Base-by-base conservation (phyloP, 1,140 invertebrate species). In the Dendrolimus kikuchii region DNA sequence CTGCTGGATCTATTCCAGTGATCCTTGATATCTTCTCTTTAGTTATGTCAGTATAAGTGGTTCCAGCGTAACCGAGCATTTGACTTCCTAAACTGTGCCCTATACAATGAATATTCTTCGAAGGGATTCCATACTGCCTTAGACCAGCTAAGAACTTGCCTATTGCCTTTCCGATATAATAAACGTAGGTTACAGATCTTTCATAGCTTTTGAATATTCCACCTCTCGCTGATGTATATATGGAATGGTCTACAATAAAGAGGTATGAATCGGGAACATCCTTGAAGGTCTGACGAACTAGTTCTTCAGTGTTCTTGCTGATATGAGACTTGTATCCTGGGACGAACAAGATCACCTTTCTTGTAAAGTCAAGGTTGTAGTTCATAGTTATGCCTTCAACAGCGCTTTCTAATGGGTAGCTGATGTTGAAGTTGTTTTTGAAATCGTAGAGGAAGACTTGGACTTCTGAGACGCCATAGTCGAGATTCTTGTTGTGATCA, bases 1-100 rank as follows among this genome's bases (percentile, higher is more conserved):
- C 89, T 1, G 91, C 91, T 41, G 91, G 91, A 74, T 93, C 91
- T 5, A 91, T 59, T 0, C 87, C 90, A 4, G 89, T 90, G 39
- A 90, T 86, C 40, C 90, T 66, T 69, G 71, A 73, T 40, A 85
- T 53, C 46, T 73, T 81, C 38, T 86, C 75, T 2, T 44, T 51
- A 2, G 82, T 83, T 6, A 53, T 23, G 42, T 73, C 68, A 5
- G 52, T 69, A 49, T 77, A 83, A 3, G 43, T 61, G 6, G 70
- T 70, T 4, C 84, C 88, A 36, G 79, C 77, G 42, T 81, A 80
- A 4, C 86, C 88, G 2, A 88, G 59, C 48, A 88, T 83, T 51
- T 89, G 88, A 38, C 77, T 77, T n/a, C 88, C 88, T 38, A 89
- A 69, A 44, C 88, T 89, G 50, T 89, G 88, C 0, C 88, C 88